Base-by-base conservation (phyloP, 2,113 vertebrate genomes). In the Capreolus pygargus region DNA sequence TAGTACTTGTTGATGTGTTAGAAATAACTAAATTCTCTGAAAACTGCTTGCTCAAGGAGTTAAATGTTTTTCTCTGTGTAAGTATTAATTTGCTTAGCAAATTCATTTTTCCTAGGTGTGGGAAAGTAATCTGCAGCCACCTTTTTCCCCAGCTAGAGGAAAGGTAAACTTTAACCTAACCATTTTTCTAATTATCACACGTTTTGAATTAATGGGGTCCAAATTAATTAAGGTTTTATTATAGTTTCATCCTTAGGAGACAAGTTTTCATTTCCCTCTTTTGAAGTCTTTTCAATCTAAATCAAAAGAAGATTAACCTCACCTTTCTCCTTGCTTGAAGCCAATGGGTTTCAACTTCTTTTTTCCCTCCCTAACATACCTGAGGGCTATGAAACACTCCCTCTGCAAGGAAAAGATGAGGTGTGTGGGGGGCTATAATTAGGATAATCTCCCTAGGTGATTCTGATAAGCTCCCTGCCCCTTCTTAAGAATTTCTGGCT, bases 171-270 rank as follows among this genome's bases (percentile, higher is more conserved):
- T 98, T 97, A 98, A 97, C 98, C 96, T 97, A 98, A 98, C 98
- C 83, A 96, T 97, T 97, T 96, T 97, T 98, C 97, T 98, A 98
- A 97, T 98, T 98, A 98, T 98, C 97, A 97, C 94, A 98, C 33
- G 52, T 97, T 98, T 98, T 97, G 97, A 97, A 98, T 98, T 98
- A 98, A 98, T 98, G 93, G 96, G 97, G 98, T 98, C 97, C 98
- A 98, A 98, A 98, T 98, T 98, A 98, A 98, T 98, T 98, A 98
- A 97, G 97, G 91, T 98, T 98, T 98, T 98, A 98, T 98, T 97
- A 95, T 97, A 98, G 94, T 96, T 98, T 95, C 97, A 98, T 97
- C 93, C 98, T 98, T 98, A 86, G 95, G 94, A 97, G 98, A 98
- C 96, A 96, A 98, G 97, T 50, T 98, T 98, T 98, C 97, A 98